Conservation (phyloP, 2,113 vertebrate species). For the Lepus europaeus region DNA sequence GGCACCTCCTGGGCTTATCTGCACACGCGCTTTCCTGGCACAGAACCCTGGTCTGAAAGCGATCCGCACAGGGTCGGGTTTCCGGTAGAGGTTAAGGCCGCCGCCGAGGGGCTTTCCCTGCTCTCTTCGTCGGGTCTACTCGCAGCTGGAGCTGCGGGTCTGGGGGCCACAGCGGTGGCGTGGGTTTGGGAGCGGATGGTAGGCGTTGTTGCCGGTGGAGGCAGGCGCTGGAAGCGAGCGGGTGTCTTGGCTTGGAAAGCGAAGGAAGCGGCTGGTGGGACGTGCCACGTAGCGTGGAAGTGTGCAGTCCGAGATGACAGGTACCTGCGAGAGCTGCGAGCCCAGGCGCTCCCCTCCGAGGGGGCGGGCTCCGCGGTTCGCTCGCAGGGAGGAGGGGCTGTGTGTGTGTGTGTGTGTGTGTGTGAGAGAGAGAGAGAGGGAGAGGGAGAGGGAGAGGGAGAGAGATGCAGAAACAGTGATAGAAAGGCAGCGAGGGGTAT, state of each 20-base stretch:
- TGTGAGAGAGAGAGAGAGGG: background rate
- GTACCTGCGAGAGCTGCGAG: constrained; percentile 53
- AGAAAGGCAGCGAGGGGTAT: constrained; percentile 75
- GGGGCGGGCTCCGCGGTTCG: constrained; percentile 61
- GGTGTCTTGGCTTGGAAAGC: constrained; percentile 57
- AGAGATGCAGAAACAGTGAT: constrained; percentile 28
- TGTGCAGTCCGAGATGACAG: constrained; percentile 75
- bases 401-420: background rate
- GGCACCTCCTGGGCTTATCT: background rate
- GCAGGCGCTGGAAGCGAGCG: constrained; percentile 58
- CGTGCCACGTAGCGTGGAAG: constrained; percentile 70
- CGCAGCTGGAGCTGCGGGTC: background rate
- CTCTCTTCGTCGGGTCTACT: background rate
- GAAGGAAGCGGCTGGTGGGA: constrained; percentile 55
- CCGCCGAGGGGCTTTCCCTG: background rate
- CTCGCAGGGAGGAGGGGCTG: background rate
- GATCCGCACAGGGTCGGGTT: constrained; percentile 2
- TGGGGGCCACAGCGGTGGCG: background rate
- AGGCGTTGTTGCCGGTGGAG: constrained; percentile 23
- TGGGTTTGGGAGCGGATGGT: background rate
- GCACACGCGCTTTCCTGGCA: background rate
- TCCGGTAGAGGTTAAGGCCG: background rate
- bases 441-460: background rate
- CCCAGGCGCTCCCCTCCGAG: constrained; percentile 37
- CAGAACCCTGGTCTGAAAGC: constrained; percentile 51